Evolutionary conservation across 1,140 invertebrate species (phyloP), one percentile per base, ranked within the genome.

Genomic region (Subanguina moxae): DNA sequence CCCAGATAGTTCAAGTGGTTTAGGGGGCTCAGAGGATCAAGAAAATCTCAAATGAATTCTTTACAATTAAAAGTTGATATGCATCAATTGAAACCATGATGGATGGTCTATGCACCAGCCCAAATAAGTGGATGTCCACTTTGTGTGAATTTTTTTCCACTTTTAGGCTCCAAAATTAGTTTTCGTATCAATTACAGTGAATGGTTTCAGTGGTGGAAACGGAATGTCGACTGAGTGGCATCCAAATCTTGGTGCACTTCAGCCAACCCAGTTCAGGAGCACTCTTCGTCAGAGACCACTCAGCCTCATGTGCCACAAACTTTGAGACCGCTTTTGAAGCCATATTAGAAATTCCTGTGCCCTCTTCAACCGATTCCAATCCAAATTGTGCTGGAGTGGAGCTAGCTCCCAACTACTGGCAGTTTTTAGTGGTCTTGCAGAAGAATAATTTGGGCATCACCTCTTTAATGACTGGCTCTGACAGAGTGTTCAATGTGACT

Each of bases 401-500:
- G 61, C 57, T 75, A 58, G 69, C 73, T 7, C 76, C 76, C 28
- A 61, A 56, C 61, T 57, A 78, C 45, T 79, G 77, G 77, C 71
- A 70, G n/a, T 79, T 73, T 48, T 65, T 78, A 52, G 67, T 79
- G 13, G 78, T 79, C 9, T 52, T 79, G 11, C 78, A 79, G 61
- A 72, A 78, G 46, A 80, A 79, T 28, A 67, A 75, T 48, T 67
- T 80, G 42, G 74, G 74, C 8, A 70, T 78, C 43, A 68, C 75
- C 1, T 72, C 72, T 11, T 46, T 79, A 32, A 76, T 79, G 63
- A 79, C 48, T 52, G 48, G 48, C 8, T 52, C 48, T 19, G 48
- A 52, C 23, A 58, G 80, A 23, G 58, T 77, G 27, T 80, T 82
- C 64, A 82, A 82, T 52, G 69, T 80, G 11, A 80, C 80, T 23